phyloP scores from a whole-genome alignment of 2,888 invertebrate species.

The Lacanobia oleracea region DNA sequence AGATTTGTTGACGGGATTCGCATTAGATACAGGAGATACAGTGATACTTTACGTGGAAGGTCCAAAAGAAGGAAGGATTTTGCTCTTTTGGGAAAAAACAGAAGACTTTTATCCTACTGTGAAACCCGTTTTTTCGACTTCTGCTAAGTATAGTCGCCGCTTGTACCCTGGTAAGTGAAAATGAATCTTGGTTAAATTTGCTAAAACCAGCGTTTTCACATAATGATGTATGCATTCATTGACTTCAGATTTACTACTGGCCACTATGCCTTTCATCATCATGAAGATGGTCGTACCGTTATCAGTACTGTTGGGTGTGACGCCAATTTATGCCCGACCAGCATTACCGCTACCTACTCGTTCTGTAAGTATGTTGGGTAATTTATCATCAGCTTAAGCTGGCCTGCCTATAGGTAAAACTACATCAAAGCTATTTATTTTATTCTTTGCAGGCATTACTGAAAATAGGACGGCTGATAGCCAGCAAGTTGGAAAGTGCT shows the following conservation, averaged over 20 bases:
- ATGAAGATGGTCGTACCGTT: constrained; percentile 83
- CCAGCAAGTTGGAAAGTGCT: constrained; percentile 63
- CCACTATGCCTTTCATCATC: constrained; percentile 76
- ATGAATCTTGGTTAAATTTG: neutral
- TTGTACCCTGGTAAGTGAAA: constrained; percentile 79
- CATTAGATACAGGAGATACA: constrained; percentile 77
- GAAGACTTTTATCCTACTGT: constrained; percentile 76
- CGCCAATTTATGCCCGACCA: constrained; percentile 82
- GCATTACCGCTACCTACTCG: constrained; percentile 81
- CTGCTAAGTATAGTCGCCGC: constrained; percentile 75
- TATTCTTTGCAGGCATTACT: constrained; percentile 74
- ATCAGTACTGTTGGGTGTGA: constrained; percentile 77
- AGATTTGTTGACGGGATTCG: constrained; percentile 81
- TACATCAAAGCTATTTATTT: neutral
- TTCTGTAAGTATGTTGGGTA: constrained; percentile 73
- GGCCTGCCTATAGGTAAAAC: neutral
- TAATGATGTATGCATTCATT: neutral
- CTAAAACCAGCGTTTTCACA: no score
- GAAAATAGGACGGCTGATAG: constrained; percentile 78
- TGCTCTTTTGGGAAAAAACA: constrained; percentile 80
- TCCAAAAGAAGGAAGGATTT: constrained; percentile 77
- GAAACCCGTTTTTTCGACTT: constrained; percentile 78
- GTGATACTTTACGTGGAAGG: constrained; percentile 83
- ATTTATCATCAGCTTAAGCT: neutral
- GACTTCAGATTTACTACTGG: constrained; percentile 71